Base-by-base conservation (phyloP, 2,888 invertebrate genomes). In the Ochropleura plecta region DNA sequence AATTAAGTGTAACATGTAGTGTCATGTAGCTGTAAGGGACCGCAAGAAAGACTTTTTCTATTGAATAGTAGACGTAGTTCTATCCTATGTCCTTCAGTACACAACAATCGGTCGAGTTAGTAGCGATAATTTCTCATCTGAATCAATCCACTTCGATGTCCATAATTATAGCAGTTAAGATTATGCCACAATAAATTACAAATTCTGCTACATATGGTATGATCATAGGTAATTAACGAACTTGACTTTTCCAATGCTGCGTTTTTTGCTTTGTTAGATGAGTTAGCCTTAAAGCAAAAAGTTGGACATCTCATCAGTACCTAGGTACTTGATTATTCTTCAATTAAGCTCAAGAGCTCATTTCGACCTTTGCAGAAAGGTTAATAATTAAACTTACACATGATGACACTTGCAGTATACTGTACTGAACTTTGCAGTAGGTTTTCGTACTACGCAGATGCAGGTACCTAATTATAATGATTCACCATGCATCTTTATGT, bases 301-400 rank as follows among this genome's bases (percentile, higher is more conserved):
- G 46, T 68, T 62, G 49, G 42, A 67, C 57, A 62, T 49, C 62
- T 78, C 59, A 20, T 60, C 67, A 81, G 72, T 72, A 72, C 66
- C 46, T 64, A 80, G 63, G 65, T 72, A 79, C 67, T 83, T 73
- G 64, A 82, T 84, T 86, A 84, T 86, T 80, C 69, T 82, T 86
- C 79, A 82, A 86, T 84, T 84, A 86, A 79, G 77, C 73, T 59
- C 72, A 85, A 77, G 76, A 86, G 44, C 79, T 78, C 70, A 76
- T 75, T 75, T 65, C 74, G 76, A 85, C 84, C 86, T 82, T 82
- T 78, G 68, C 82, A 65, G 67, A 78, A 76, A 84, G 85, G 86
- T 81, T 66, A 82, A 77, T 78, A 65, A 81, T 81, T 79, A 82
- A 74, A 81, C 69, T 79, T 84, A 74, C 73, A 76, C 76, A 78